Base-by-base conservation (phyloP, 2,888 invertebrate species). In the Trachelus iudaicus region DNA sequence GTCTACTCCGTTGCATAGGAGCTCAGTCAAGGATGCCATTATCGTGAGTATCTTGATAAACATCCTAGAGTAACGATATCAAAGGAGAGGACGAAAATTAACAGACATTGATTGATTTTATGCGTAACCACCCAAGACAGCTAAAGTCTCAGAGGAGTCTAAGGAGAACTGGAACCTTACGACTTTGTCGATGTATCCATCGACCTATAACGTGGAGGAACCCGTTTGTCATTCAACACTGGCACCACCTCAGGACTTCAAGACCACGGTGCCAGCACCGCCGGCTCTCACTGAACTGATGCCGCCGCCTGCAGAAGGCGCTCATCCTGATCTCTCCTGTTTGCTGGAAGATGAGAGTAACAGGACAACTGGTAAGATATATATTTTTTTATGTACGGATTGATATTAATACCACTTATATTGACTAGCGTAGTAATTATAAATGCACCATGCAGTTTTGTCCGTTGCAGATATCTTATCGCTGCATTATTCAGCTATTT, bases 261-360 rank as follows among this genome's bases (percentile, higher is more conserved):
- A 89, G 81, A 82, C 85, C 79, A 83, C 86, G 35, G 73, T 79
- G 75, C 78, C 88, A 33, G 84, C 79, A 79, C 82, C 83, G 30
- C 82, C 85, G 31, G 82, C 89, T 31, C 71, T 90, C 71, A 83
- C 88, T 34, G 88, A 90, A 83, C 83, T 89, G 78, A 88, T 91
- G 86, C 78, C 78, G 9, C 85, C 90, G 76, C 81, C 87, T 81
- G 83, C 88, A 37, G 83, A 88, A 80, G 79, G 83, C 78, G 79
- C 84, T 11, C 87, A 88, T 76, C 91, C 93, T 78, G 93, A 93
- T 81, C 92, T 94, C 77, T 92, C 92, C 9, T 93, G 92, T 82
- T 89, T 93, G 81, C 84, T 93, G 69, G 92, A 93, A 81, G 93
- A 93, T 81, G 93, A 93, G 85, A 92, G 92, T 87, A 90, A 92